Percentiles rank a stretch among this genome's conserved stretches.
Evolutionary conservation across 2,888 invertebrate genomes (phyloP).

Genomic region (Agrilus mali): DNA sequence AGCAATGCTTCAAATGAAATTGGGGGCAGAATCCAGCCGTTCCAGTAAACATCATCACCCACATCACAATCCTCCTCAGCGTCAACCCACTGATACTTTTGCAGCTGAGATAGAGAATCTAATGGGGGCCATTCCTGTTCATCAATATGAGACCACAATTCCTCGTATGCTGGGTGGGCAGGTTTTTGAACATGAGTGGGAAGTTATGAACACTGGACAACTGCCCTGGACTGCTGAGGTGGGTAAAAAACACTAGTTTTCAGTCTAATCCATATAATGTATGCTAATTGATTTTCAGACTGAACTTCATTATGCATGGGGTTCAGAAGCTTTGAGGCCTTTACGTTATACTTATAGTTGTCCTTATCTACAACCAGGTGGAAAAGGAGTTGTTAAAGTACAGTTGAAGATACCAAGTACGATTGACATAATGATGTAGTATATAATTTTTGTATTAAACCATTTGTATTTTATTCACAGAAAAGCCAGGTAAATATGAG

Average conservation of each 20-base stretch:
- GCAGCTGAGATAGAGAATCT: conserved; percentile 7
- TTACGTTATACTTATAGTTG: conserved; percentile 23
- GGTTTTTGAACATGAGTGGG: conserved; percentile 30
- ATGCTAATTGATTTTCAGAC: conserved; percentile 23
- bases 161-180: conserved; percentile 29
- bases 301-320: conserved; percentile 32
- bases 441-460: background rate
- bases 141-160: conserved; percentile 7
- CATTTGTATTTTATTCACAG: conserved; percentile 15
- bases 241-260: conserved; percentile 9
- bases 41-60: conserved; percentile 4
- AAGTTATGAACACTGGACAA: conserved; percentile 30
- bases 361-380: conserved; percentile 29
- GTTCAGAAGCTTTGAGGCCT: conserved; percentile 29
- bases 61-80: background rate
- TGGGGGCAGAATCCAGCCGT: conserved; percentile 16
- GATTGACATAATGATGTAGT: background rate
- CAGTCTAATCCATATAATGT: no score
- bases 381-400: conserved; percentile 27
- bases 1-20: conserved; percentile 19
- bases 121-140: conserved; percentile 15
- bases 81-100: conserved; percentile 1
- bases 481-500: conserved; percentile 30
- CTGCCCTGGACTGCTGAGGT: conserved; percentile 28
- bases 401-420: conserved; percentile 30